Base-by-base conservation (phyloP, 2,797 vertebrate genomes). In the Kryptolebias ocellatus region DNA sequence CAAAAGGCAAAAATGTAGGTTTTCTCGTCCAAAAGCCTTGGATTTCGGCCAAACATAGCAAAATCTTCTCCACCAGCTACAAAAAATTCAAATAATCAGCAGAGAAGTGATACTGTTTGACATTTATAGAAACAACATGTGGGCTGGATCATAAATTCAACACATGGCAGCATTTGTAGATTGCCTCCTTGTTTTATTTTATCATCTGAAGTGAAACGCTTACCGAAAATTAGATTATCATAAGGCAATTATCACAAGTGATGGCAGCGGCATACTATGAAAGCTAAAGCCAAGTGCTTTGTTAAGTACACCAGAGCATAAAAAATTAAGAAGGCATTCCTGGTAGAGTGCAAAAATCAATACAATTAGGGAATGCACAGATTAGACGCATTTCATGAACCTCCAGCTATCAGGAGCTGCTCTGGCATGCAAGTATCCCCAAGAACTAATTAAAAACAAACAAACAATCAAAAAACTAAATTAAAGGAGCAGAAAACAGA, bases 361-460 rank as follows among this genome's bases (percentile, higher is more conserved):
- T 70, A 83, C 81, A 86, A 87, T 87, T 82, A 84, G 60, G 34
- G 67, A 73, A 84, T 60, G 64, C 72, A 76, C 37, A 67, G 78
- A 80, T 70, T 64, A 76, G 69, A 75, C 71, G 76, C 61, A 79
- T 77, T 78, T 80, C 66, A 54, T 53, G 58, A 24, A 24, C 78
- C 77, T 76, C 57, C 56, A 72, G 70, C 61, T 72, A 87, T 83
- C 72, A 78, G 64, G 83, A 80, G 76, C 69, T 85, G 83, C 79
- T 87, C 84, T 47, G 72, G 65, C 61, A 83, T 67, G 87, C 87
- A 85, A 86, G 69, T 60, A 81, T 76, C 70, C 79, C 76, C 79
- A 49, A 67, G 80, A 90, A 86, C 78, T 85, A 86, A 93, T 90
- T 89, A 85, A 79, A 80, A 86, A 75, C 71, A 79, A 84, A 89